Base-by-base conservation (phyloP, 2,797 vertebrate genomes). In the Taeniopygia guttata region DNA sequence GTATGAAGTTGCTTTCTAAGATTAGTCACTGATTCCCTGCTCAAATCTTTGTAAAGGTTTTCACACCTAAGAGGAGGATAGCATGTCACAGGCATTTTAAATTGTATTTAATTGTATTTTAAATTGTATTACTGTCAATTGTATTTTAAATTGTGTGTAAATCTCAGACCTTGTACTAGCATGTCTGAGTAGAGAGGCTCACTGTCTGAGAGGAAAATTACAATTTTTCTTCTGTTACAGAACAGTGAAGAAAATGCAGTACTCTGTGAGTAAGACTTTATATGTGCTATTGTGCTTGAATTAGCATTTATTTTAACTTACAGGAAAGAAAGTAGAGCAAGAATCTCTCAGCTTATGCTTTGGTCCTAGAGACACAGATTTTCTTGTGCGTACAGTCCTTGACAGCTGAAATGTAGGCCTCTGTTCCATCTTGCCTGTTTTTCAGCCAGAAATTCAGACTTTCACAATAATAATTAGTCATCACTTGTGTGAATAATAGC, bases 391-490 rank as follows among this genome's bases (percentile, higher is more conserved):
- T 84, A 69, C 17, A 70, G 32, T 21, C 89, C 60, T 69, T 92
- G 60, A 84, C 78, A 90, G 84, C 74, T 89, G 77, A 93, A 92
- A 79, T 14, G 52, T 62, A 63, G 72, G 32, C 36, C 76, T 92
- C 3, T 87, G 92, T 94, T 90, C 60, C 1, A 5, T 94, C 95
- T 93, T 96, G 91, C 73, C 89, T 94, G 75, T 86, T 95, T 94
- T 94, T 90, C 91, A 82, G 54, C 45, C 90, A 88, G 67, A 93
- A 95, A 94, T 93, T 84, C 45, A 87, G 62, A 74, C 92, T 96
- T 96, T 95, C 84, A 89, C 95, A 94, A 78, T 80, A 89, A 91
- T 84, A 91, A 83, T 94, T 93, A 96, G 75, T 96, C 94, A 96
- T 87, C 58, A 54, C 16, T 89, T 85, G 19, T 89, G 27, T 94